phyloP scores from a whole-genome alignment of 2,113 vertebrate species.

The Manacus vitellinus region DNA sequence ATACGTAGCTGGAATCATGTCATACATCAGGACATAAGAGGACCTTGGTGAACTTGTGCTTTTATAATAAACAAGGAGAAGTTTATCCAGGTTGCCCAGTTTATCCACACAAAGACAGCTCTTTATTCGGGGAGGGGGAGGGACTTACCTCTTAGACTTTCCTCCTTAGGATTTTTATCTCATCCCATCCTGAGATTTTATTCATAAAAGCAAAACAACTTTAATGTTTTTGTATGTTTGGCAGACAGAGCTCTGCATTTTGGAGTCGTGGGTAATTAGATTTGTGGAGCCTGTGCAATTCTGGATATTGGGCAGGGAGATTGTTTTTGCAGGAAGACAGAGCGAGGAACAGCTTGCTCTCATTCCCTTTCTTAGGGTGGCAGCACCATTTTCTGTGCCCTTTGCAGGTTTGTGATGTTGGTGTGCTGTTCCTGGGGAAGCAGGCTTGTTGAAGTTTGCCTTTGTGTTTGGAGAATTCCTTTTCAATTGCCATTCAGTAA shows the following conservation, averaged over 20 bases:
- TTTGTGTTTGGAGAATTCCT: neutral
- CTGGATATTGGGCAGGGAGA: neutral
- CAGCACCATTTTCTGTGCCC: neutral
- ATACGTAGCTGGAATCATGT: neutral
- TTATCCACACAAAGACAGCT: neutral
- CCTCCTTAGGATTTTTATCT: neutral
- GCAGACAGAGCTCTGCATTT: neutral
- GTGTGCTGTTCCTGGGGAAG: neutral
- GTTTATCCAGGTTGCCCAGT: neutral
- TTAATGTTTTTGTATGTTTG: neutral
- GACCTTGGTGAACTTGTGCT: slow-evolving; percentile 10
- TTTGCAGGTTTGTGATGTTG: neutral
- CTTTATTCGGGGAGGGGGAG: neutral
- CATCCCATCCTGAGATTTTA: neutral
- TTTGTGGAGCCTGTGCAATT: neutral
- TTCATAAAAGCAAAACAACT: neutral
- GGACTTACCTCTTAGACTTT: neutral
- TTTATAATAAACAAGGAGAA: slow-evolving; percentile 24
- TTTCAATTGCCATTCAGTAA: neutral
- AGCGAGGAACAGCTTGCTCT: neutral
- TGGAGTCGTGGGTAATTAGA: neutral
- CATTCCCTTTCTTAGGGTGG: neutral
- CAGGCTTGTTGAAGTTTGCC: neutral
- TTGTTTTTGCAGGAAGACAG: neutral
- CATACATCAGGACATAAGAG: neutral